Conservation (phyloP, 1,140 invertebrate species). For the Macrobrachium rosenbergii region DNA sequence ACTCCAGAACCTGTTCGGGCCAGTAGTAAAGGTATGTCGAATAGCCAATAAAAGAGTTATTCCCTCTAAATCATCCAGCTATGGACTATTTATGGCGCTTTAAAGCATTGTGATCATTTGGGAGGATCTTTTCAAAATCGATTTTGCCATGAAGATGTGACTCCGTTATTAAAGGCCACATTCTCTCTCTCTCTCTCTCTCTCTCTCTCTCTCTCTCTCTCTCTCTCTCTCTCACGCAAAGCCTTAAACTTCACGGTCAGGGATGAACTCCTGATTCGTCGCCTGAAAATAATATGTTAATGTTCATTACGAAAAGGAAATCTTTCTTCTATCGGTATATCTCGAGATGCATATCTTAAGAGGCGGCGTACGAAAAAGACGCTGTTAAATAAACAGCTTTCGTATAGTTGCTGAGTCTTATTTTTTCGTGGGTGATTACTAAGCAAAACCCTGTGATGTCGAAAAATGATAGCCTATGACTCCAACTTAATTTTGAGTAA, state of each 20-base stretch:
- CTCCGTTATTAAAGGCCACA: background rate
- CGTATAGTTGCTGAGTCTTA: too few relatives aligned
- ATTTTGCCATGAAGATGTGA: slow-evolving; percentile 11
- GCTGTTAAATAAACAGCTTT: too few relatives aligned
- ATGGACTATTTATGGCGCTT: slow-evolving; percentile 27
- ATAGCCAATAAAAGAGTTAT: slow-evolving; percentile 21
- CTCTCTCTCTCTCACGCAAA: background rate
- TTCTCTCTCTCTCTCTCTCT: background rate
- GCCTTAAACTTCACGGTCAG: background rate
- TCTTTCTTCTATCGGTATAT: too few relatives aligned
- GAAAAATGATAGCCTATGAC: too few relatives aligned
- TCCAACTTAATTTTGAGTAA: too few relatives aligned
- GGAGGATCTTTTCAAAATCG: slow-evolving; percentile 1
- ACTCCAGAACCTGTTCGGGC: background rate
- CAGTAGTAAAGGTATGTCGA: background rate
- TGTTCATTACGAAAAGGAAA: too few relatives aligned
- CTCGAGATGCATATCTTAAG: too few relatives aligned
- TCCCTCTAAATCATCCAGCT: slow-evolving; percentile 9
- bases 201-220: background rate
- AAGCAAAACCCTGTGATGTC: too few relatives aligned
- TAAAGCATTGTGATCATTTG: slow-evolving; percentile 26
- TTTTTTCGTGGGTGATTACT: too few relatives aligned
- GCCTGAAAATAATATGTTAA: too few relatives aligned
- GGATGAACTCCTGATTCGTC: too few relatives aligned
- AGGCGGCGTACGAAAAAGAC: too few relatives aligned